Base-by-base conservation (phyloP, 2,888 invertebrate genomes). In the Melanotus villosus region DNA sequence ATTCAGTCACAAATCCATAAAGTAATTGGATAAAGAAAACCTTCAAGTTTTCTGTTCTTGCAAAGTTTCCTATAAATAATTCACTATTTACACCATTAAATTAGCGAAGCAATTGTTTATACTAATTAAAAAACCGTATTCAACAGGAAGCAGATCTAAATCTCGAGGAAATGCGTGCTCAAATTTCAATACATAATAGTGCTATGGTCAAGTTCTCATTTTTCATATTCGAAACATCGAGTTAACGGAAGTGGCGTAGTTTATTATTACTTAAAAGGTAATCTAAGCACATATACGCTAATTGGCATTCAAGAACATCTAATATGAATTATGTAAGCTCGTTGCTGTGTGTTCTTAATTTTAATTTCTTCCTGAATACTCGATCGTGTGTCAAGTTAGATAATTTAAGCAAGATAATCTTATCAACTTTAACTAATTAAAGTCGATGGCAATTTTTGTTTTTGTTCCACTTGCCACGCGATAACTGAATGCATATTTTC, bases 301-400 rank as follows among this genome's bases (percentile, higher is more conserved):
- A 34, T 52, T 26, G 7, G n/a, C 12, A 47, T 47, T 47, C 47
- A 47, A 47, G 47, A 26, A 21, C 47, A 23, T 10, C 9, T n/a
- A 56, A 21, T 56, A 59, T 32, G 59, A 34, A 59, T 59, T 59
- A 59, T 45, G 45, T 45, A 59, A 59, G 32, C 19, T 10, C n/a
- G 12, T 23, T 19, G n/a, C 10, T 18, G 45, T 32, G 43, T 30
- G 43, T 14, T 57, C 26, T 14, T 45, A 59, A 59, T 59, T 59
- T 45, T 19, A 19, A 59, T 45, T 57, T 18, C 41, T 43, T 59
- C 34, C 32, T 30, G 30, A 19, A 32, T 18, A 12, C 23, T n/a
- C 6, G 34, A 52, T 47, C 47, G 47, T 59, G 43, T 18, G 21
- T 30, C 18, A 60, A 59, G n/a, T 45, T 12, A 47, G 32, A 45